A percentile compares a stretch with the other conserved stretches of the same genome.
These are phyloP conservation scores for Garrulus glandarius DNA, from an alignment of 2,797 vertebrate species.

Conservation along the genomic window DNA sequence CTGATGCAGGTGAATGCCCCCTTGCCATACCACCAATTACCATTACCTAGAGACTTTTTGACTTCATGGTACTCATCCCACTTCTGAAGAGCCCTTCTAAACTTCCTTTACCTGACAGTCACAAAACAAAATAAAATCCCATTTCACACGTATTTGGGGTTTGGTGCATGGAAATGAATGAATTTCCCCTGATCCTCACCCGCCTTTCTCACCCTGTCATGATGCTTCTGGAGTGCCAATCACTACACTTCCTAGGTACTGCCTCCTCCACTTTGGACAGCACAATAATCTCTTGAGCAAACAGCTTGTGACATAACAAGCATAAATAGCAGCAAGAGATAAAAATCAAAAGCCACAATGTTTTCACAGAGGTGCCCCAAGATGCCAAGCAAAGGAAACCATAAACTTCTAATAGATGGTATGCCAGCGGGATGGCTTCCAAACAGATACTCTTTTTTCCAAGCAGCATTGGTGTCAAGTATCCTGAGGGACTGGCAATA, in stretches of 20 bases:
- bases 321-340: neutral
- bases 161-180: neutral
- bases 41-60: neutral
- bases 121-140: neutral
- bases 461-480: neutral
- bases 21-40: neutral
- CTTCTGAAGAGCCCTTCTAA: neutral
- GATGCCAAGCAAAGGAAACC: neutral
- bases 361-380: conserved; percentile 31
- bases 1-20: neutral
- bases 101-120: neutral
- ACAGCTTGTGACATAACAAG: neutral
- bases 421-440: neutral
- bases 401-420: neutral
- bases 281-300: neutral
- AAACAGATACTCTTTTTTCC: neutral
- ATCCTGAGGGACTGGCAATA: neutral
- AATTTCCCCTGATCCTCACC: neutral
- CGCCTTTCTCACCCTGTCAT: neutral
- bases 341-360: neutral
- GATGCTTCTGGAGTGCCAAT: neutral
- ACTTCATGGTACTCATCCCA: neutral
- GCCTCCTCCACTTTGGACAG: neutral
- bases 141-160: neutral
- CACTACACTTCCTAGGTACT: neutral